Evolutionary conservation across 2,888 invertebrate species (phyloP).

Genomic region (Plagodis dolabraria): DNA sequence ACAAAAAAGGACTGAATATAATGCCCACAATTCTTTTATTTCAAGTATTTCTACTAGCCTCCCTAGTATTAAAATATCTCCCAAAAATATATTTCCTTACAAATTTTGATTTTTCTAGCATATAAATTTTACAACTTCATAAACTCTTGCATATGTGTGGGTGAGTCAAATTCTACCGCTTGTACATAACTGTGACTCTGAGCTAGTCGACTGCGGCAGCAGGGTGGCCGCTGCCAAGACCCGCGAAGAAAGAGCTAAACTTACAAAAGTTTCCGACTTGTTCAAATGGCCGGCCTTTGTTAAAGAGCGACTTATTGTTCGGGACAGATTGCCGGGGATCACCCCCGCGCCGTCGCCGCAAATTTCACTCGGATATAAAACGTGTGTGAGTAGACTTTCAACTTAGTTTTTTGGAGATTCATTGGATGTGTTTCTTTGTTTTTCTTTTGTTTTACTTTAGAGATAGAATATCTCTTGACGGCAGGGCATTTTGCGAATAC

Average conservation of each 20-base stretch:
- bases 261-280: conserved; percentile 84
- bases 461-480: too few relatives aligned
- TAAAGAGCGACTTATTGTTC: conserved; percentile 83
- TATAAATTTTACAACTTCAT: neutral
- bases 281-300: conserved; percentile 84
- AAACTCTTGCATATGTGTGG: neutral
- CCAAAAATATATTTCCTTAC: too few relatives aligned
- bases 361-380: conserved; percentile 52
- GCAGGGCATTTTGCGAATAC: too few relatives aligned
- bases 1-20: too few relatives aligned
- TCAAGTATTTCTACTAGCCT: too few relatives aligned
- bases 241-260: conserved; percentile 80
- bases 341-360: conserved; percentile 57
- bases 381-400: conserved; percentile 33
- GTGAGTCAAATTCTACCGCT: neutral
- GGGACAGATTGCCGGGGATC: conserved; percentile 82
- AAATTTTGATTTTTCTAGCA: neutral
- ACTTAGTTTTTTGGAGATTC: conserved; percentile 31
- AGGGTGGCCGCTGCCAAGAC: conserved; percentile 75
- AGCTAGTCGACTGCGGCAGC: conserved; percentile 15
- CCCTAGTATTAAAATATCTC: too few relatives aligned
- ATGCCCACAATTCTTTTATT: too few relatives aligned
- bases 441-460: conserved; percentile 3
- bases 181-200: conserved; percentile 3
- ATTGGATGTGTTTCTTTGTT: conserved; percentile 12